A percentile compares a stretch with the other conserved stretches of the same genome.
Conservation (phyloP, 2,888 invertebrate genomes). For the Amphipoea oculea region DNA sequence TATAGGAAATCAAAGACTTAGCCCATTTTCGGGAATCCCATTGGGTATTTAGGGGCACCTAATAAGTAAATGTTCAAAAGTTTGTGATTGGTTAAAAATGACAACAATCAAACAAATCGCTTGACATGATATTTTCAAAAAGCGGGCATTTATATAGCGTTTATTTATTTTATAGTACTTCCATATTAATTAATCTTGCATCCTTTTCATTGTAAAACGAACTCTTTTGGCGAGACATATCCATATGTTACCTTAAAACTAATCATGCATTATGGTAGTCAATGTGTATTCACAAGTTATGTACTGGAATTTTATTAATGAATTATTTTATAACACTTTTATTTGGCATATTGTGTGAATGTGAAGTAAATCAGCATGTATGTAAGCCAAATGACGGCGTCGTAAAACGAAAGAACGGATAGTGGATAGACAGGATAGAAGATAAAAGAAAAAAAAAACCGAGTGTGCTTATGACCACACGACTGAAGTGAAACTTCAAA, state of each 20-base stretch:
- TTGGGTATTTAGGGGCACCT: not conserved
- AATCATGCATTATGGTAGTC: slow-evolving; percentile 58
- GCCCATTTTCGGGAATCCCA: not conserved
- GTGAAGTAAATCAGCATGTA: too few relatives aligned
- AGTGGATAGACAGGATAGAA: too few relatives aligned
- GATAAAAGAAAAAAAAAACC: too few relatives aligned
- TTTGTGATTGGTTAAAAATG: not conserved
- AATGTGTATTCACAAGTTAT: slow-evolving; percentile 60
- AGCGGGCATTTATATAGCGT: not conserved
- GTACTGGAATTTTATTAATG: slow-evolving; percentile 54
- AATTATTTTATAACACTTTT: not conserved
- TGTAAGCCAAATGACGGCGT: too few relatives aligned
- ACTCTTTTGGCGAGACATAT: slow-evolving; percentile 70
- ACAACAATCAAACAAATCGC: not conserved
- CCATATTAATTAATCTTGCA: slow-evolving; percentile 30
- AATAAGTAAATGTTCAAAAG: not conserved
- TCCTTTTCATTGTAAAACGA: slow-evolving; percentile 41
- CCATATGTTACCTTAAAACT: slow-evolving; percentile 71
- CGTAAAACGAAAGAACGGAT: too few relatives aligned
- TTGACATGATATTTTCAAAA: not conserved
- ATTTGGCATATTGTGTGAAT: not conserved
- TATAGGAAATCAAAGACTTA: not conserved
- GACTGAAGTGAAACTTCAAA: too few relatives aligned
- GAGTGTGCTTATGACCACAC: too few relatives aligned
- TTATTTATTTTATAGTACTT: not conserved